phyloP scores from a whole-genome alignment of 2,888 invertebrate species.

The Glaucopsyche alexis region DNA sequence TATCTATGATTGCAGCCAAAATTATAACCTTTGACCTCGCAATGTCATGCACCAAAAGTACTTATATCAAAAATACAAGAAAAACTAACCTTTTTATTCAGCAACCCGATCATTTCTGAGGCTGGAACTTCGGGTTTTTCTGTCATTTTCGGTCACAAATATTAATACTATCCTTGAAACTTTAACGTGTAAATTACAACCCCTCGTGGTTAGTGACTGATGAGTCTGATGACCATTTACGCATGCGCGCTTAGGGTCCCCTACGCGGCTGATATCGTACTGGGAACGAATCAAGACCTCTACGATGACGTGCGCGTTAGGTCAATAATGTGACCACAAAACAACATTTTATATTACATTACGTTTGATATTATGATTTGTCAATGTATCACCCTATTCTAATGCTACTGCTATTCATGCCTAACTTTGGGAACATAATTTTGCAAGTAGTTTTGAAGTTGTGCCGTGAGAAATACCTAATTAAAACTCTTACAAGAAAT shows the following conservation, averaged over 20 bases:
- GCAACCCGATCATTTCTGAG: slow-evolving; percentile 62
- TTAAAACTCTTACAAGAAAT: too few relatives aligned
- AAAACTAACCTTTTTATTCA: slow-evolving; percentile 66
- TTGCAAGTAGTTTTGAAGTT: too few relatives aligned
- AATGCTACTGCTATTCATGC: neutral
- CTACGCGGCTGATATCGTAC: neutral
- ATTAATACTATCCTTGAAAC: neutral
- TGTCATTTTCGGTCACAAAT: slow-evolving; percentile 48
- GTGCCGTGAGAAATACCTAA: too few relatives aligned
- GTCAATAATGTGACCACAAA: slow-evolving; percentile 12
- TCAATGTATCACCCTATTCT: too few relatives aligned
- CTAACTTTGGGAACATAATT: too few relatives aligned
- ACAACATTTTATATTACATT: slow-evolving; percentile 1
- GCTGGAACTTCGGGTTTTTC: slow-evolving; percentile 50
- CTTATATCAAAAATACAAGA: slow-evolving; percentile 28
- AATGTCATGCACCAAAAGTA: slow-evolving; percentile 53
- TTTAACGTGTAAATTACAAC: neutral
- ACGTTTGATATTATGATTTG: too few relatives aligned
- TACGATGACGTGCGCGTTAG: neutral
- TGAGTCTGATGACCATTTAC: neutral
- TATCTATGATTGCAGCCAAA: neutral
- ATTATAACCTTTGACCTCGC: slow-evolving; percentile 55
- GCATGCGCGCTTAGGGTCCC: slow-evolving; percentile 8
- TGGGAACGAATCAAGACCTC: slow-evolving; percentile 1
- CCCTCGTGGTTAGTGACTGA: neutral